A percentile compares a stretch with the other conserved stretches of the same genome.
These are phyloP conservation scores for Suncus etruscus DNA, from an alignment of 2,113 vertebrate genomes.

Conservation along the genomic window DNA sequence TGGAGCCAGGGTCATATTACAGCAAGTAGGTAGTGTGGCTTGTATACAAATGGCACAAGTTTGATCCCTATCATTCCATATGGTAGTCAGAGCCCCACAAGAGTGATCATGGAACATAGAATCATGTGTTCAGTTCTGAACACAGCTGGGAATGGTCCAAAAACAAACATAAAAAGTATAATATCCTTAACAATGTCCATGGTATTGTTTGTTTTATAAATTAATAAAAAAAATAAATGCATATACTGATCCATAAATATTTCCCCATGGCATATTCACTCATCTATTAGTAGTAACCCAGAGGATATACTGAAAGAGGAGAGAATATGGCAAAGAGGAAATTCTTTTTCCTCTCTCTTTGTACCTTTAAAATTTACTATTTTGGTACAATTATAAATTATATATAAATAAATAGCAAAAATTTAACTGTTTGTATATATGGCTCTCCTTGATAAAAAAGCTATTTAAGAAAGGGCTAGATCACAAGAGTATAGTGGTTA, in stretches of 20 bases:
- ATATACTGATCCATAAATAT: neutral
- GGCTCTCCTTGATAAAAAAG: neutral
- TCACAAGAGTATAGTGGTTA: too few species aligned
- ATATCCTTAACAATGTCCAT: neutral
- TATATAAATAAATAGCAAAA: too few species aligned
- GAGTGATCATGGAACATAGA: too few species aligned
- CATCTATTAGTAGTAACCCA: neutral
- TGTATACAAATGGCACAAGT: too few species aligned
- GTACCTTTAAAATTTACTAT: neutral
- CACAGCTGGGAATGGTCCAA: too few species aligned
- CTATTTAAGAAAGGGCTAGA: too few species aligned
- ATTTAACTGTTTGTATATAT: neutral
- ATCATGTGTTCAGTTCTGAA: too few species aligned
- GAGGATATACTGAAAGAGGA: neutral
- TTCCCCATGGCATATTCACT: neutral
- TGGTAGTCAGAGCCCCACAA: too few species aligned
- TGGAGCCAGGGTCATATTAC: too few species aligned
- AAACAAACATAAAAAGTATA: neutral
- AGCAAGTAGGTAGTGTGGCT: too few species aligned
- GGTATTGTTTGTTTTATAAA: conserved; percentile 27
- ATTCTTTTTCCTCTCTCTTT: neutral
- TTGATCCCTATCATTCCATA: too few species aligned
- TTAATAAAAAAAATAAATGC: neutral
- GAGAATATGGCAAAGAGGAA: neutral
- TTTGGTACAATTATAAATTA: too few species aligned